Base-by-base conservation (phyloP, 2,797 vertebrate species). In the Argyrosomus regius region DNA sequence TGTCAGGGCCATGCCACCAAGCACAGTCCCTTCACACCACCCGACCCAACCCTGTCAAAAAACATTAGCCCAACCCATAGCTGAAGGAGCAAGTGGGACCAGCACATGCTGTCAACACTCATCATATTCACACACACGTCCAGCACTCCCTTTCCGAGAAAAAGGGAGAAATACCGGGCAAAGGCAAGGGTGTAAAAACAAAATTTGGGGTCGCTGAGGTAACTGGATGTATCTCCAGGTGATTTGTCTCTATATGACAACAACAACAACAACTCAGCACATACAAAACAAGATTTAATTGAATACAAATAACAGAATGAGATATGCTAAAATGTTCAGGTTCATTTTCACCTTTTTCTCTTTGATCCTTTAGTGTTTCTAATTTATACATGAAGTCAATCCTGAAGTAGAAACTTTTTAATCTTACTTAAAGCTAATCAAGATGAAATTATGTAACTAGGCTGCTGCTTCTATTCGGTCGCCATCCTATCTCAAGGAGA, bases 41-140 rank as follows among this genome's bases (percentile, higher is more conserved):
- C 87, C 81, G 81, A 87, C 79, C 76, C 72, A 50, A 57, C 64
- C 65, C 80, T 89, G 91, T 87, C 90, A 89, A 49, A 57, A 70
- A 74, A 68, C 80, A 87, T 92, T 84, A 90, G 77, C 54, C 73
- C 53, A 57, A 74, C 65, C 57, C 11, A 3, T n/a, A 61, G 62
- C 64, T 79, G 82, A 88, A 1, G 4, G 59, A 84, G 74, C 69
- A 76, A 63, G 61, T 56, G 77, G 86, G 76, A 63, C 68, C 78
- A 72, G 58, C 65, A 79, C 73, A 57, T 8, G 17, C 75, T 81
- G 85, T 88, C 83, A 84, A 64, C 72, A 57, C 49, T 59, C 75
- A 85, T 91, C 84, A 87, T 39, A 79, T 73, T 77, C 43, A 80
- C 45, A 78, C 75, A 77, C 56, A 77, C 35, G 35, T 81, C 66